Percentiles rank a stretch among this genome's conserved stretches.
Evolutionary conservation across 2,113 vertebrate genomes (phyloP).

Genomic region (Catagonus wagneri): DNA sequence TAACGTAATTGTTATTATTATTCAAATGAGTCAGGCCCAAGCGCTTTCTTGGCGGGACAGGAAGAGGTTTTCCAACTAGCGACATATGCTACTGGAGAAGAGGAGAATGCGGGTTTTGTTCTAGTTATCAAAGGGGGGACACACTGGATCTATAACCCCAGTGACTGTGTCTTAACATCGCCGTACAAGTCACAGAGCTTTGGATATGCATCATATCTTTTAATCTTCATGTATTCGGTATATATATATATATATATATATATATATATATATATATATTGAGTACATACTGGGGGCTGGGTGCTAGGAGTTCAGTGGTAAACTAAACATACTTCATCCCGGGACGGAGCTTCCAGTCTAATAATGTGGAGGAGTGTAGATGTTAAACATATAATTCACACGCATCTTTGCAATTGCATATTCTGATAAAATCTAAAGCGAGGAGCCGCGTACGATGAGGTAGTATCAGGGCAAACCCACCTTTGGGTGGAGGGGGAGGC

Average conservation of each 20-base stretch:
- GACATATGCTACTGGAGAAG: not conserved
- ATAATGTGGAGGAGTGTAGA: not conserved
- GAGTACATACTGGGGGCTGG: not conserved
- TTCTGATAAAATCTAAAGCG: not conserved
- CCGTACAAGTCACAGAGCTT: not conserved
- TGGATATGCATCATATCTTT: not conserved
- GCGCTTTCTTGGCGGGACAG: not conserved
- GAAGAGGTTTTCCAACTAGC: slow-evolving; percentile 44
- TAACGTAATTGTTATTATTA: slow-evolving; percentile 71
- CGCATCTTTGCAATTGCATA: not conserved
- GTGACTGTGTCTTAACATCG: slow-evolving; percentile 36
- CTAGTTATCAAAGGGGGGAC: not conserved
- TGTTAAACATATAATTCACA: not conserved
- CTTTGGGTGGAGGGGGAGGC: not conserved
- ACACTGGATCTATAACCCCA: not conserved
- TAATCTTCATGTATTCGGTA: slow-evolving; percentile 3
- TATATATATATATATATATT: slow-evolving; percentile 46
- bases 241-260: slow-evolving; percentile 49
- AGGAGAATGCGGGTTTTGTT: slow-evolving; percentile 10
- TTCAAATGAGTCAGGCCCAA: slow-evolving; percentile 67
- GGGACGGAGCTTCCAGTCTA: not conserved
- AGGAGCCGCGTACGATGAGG: not conserved
- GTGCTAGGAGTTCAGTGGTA: not conserved
- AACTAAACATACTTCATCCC: fast-evolving
- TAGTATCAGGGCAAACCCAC: not conserved